Percentiles rank a stretch among this genome's conserved stretches.
These are phyloP conservation scores for Acyrthosiphon pisum DNA, from an alignment of 1,140 invertebrate species.

Conservation along the genomic window DNA sequence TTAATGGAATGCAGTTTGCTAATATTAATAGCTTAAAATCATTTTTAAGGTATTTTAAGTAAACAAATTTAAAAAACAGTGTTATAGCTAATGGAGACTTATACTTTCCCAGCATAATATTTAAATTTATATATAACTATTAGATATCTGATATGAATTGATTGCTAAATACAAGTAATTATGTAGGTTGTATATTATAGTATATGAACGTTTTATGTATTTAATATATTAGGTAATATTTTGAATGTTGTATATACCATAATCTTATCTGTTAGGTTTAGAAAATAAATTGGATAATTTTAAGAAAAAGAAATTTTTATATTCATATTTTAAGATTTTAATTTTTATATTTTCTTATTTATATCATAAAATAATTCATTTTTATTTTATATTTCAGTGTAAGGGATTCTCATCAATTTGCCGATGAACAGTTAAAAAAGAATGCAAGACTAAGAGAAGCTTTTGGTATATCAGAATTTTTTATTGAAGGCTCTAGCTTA, in stretches of 20 bases:
- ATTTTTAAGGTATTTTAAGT: constrained; percentile 25
- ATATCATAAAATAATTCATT: not conserved
- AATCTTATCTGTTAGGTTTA: not conserved
- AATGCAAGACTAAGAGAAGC: constrained; percentile 91
- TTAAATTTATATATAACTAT: not conserved
- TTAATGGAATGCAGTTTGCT: constrained; percentile 45
- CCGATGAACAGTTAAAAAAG: constrained; percentile 95
- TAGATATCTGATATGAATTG: not conserved
- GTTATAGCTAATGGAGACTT: not conserved
- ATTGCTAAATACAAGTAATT: not conserved
- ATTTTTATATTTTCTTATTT: not conserved
- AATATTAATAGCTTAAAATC: constrained; percentile 45
- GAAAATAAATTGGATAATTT: not conserved
- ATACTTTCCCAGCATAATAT: not conserved
- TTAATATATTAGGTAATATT: not conserved
- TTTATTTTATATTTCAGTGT: constrained; percentile 72
- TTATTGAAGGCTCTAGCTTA: constrained; percentile 92
- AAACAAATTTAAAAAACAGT: not conserved
- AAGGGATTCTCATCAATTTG: constrained; percentile 93
- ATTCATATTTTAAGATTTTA: not conserved
- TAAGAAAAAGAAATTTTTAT: not conserved
- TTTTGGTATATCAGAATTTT: constrained; percentile 92
- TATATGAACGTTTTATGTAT: not conserved
- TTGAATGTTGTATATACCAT: not conserved
- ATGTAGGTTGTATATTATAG: not conserved